Evolutionary conservation across 2,113 vertebrate species (phyloP), one percentile per base, ranked within the genome.

Genomic region (Aptenodytes patagonicus): DNA sequence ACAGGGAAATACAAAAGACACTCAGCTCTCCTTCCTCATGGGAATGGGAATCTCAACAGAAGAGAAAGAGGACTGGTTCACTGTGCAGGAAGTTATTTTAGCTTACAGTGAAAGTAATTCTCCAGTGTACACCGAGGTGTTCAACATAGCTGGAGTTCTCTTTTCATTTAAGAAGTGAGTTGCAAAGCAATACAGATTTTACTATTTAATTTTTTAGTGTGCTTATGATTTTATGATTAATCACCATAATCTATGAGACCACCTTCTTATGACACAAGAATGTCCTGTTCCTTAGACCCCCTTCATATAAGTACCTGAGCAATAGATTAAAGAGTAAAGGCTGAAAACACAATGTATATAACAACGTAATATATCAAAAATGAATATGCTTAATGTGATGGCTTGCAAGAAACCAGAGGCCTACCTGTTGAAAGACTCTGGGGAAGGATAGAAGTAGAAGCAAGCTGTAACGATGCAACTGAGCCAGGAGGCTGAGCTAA

Each of bases 21-120:
- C 94, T 95, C 77, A 80, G 77, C 83, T 90, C 68, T 91, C 94
- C 78, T 88, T 97, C 91, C 84, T 94, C 95, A 83, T 87, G 94
- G 95, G 96, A 95, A 94, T 85, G 81, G 81, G 91, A 94, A 66
- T 88, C 93, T 88, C 78, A 76, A 46, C 55, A 92, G 94, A 89
- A 91, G 81, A 91, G 40, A 97, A 79, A 89, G 80, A 88, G 54
- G 65, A 76, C 24, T 9, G 3, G 69, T 83, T 95, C 83, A 85
- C 58, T 87, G 40, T 49, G 58, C 87, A 97, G 95, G 89, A 95
- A 95, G 89, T 69, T 95, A 24, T 73, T 91, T 80, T 72, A 90
- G 71, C 70, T 90, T 85, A 61, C 58, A 93, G 40, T 87, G 58
- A 83, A 93, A 91, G 87, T 70, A 88, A 77, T 83, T 80, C 66